A percentile compares a stretch with the other conserved stretches of the same genome.
phyloP scores from a whole-genome alignment of 2,113 vertebrate genomes.

The Junco hyemalis region DNA sequence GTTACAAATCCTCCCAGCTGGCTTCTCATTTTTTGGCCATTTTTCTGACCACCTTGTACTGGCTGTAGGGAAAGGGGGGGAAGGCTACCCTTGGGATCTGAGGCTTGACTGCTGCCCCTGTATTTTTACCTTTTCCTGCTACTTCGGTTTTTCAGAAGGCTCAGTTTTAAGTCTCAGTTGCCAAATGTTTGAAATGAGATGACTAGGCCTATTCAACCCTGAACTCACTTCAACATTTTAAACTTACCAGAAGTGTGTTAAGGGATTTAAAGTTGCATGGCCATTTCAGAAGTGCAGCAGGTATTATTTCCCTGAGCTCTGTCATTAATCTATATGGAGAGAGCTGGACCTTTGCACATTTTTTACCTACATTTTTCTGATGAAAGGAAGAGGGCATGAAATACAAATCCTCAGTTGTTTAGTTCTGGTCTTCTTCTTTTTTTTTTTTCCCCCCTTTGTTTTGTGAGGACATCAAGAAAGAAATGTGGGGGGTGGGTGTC shows the following conservation, averaged over 20 bases:
- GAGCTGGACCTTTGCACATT: neutral
- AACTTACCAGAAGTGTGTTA: neutral
- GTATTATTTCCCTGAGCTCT: neutral
- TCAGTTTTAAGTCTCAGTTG: neutral
- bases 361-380: neutral
- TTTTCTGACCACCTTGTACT: neutral
- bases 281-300: neutral
- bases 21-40: neutral
- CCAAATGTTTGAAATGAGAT: neutral
- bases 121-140: neutral
- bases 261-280: neutral
- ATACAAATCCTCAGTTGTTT: neutral
- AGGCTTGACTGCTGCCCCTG: neutral
- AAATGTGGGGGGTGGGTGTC: neutral
- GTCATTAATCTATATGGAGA: neutral
- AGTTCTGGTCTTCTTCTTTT: neutral
- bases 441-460: neutral
- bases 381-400: neutral
- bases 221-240: neutral
- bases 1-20: neutral
- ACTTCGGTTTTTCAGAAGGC: neutral
- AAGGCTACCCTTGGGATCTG: rapidly evolving
- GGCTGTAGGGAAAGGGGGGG: neutral
- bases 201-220: neutral
- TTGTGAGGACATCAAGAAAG: neutral